Conservation (phyloP, 2,797 vertebrate genomes). For the Rhinoraja longicauda region DNA sequence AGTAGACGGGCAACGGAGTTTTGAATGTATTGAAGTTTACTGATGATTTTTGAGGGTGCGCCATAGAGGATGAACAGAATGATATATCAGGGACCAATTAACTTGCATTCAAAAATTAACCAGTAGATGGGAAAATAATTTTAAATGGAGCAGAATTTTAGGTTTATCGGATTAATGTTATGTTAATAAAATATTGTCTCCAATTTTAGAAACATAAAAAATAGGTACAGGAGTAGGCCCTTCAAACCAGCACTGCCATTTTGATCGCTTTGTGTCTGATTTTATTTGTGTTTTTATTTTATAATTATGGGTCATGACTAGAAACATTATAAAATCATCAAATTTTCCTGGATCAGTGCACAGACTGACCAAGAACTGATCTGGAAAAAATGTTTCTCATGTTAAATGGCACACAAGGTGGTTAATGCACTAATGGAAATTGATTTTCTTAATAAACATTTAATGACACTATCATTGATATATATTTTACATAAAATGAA, state of each 20-base stretch:
- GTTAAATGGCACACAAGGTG: not conserved
- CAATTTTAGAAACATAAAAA: not conserved
- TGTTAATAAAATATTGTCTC: not conserved
- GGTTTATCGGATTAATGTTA: not conserved
- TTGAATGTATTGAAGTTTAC: too few species aligned
- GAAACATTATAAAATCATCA: not conserved
- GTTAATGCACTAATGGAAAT: not conserved
- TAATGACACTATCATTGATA: not conserved
- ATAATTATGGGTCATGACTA: not conserved
- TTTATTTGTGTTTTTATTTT: not conserved
- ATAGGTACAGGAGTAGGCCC: too few species aligned
- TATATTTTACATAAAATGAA: not conserved
- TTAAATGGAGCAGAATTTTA: not conserved
- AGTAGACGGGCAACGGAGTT: too few species aligned
- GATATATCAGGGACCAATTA: not conserved
- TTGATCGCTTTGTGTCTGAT: not conserved
- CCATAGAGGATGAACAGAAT: not conserved
- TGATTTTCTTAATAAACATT: not conserved
- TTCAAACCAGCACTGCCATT: too few species aligned
- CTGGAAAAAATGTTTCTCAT: not conserved
- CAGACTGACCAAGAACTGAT: not conserved
- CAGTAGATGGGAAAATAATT: not conserved
- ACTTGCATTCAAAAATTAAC: not conserved
- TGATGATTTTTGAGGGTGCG: too few species aligned
- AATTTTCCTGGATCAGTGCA: not conserved